These are phyloP conservation scores for Ichneumoninae sp. DNA, from an alignment of 2,888 invertebrate species.

Conservation along the genomic window DNA sequence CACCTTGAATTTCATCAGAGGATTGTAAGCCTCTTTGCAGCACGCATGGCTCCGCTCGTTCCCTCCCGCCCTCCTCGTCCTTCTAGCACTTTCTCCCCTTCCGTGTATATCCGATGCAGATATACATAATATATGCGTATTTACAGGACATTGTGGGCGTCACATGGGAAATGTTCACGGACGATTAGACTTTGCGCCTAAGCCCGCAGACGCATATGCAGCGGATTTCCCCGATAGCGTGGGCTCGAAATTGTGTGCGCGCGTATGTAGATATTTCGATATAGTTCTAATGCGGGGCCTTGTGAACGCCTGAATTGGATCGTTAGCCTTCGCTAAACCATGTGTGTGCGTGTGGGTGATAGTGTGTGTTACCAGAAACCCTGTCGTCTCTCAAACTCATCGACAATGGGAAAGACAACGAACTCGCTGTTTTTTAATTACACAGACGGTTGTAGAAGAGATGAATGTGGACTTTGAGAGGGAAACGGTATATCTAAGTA, in stretches of 20 bases:
- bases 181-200: constrained; percentile 44
- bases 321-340: not conserved
- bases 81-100: not conserved
- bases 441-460: constrained; percentile 5
- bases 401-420: not conserved
- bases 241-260: not conserved
- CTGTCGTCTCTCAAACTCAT: not conserved
- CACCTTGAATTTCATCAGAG: constrained; percentile 25
- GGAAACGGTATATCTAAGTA: constrained; percentile 2
- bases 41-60: not conserved
- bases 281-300: not conserved
- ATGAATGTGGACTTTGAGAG: constrained; percentile 7
- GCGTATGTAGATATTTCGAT: constrained; percentile 18
- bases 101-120: constrained; percentile 16
- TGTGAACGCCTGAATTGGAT: constrained; percentile 29
- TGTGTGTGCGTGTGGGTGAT: not conserved
- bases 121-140: constrained; percentile 30
- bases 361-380: not conserved
- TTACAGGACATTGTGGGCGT: constrained; percentile 28
- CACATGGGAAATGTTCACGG: constrained; percentile 36
- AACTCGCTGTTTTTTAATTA: constrained; percentile 5
- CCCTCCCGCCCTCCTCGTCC: not conserved
- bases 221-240: constrained; percentile 20
- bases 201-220: constrained; percentile 24
- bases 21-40: constrained; percentile 30